Base-by-base conservation (phyloP, 2,797 vertebrate species). In the Glyptemys insculpta region DNA sequence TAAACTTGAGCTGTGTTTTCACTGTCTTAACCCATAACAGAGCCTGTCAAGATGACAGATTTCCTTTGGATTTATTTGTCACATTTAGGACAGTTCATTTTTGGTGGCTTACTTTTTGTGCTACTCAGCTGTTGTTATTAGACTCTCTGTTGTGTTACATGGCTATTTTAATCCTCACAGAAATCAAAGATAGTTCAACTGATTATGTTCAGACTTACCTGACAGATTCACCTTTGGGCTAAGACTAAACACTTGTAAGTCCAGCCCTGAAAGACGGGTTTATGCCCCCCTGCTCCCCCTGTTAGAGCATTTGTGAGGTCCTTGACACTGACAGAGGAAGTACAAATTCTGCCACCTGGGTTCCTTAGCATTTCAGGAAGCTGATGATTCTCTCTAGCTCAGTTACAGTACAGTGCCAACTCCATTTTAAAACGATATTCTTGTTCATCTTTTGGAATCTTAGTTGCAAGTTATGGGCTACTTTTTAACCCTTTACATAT, bases 161-260 rank as follows among this genome's bases (percentile, higher is more conserved):
- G 0, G 53, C 18, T 52, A 41, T 59, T 93, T 65, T 8, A 53
- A 72, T 59, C 79, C 92, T 81, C 85, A 59, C 90, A 54, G 83
- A 68, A 89, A 81, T 89, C 52, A 95, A 47, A 50, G 91, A 94
- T 62, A 79, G 47, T 53, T 89, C 11, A 15, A 49, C 92, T 96
- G 3, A 4, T 83, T 90, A 81, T 56, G 37, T 92, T 31, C 72
- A 78, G 83, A 52, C 29, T 93, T 95, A 88, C 91, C 89, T 41
- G 50, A 74, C 88, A 84, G 59, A 44, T 82, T 91, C 49, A 52
- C 62, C 83, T n/a, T 27, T 34, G n/a, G 86, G 83, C 74, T 76
- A 5, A 1, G 49, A 3, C 2, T 31, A 57, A 94, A 80, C 0
- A 1, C 2, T 37, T 14, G 80, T 82, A 93, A 91, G 72, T 57